Base-by-base conservation (phyloP, 2,797 vertebrate species). In the Acropternis orthonyx region DNA sequence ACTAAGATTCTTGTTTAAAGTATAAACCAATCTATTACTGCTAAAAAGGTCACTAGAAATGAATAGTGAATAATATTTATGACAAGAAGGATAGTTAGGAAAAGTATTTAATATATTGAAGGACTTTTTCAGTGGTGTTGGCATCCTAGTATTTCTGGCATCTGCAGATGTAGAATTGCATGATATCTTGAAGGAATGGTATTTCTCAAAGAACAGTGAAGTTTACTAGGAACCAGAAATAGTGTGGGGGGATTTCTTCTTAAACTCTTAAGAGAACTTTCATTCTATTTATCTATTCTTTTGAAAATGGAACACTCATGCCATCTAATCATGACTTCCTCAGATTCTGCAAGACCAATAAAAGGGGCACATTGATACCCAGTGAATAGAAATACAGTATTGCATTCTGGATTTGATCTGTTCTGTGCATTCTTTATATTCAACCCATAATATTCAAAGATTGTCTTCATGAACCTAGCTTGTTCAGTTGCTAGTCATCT, bases 251-350 rank as follows among this genome's bases (percentile, higher is more conserved):
- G 39, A 49, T 76, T 86, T 89, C 69, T 93, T 96, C 97, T 96
- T 88, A 86, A 96, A 93, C 88, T 96, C 94, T 91, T 92, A 84
- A 93, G 94, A 82, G 71, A 82, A 97, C 95, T 97, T 94, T 93
- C 93, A 97, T 93, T 93, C 97, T 95, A 97, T 96, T 97, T 94
- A 84, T 92, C 96, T 96, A 73, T 97, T 97, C 92, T 97, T 96
- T 92, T 85, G 94, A 81, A 96, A 97, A 97, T 96, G 97, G 97
- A 97, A 95, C 95, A 97, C 95, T 95, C 91, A 92, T 97, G 95
- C 96, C 97, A 97, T 97, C 97, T 96, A 97, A 97, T 98, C 97
- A 98, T 61, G 95, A 97, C 97, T 98, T 97, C 96, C 95, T 97
- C 44, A 52, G 97, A 97, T 97, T 94, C 96, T 97, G 96, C 95